Evolutionary conservation across 2,888 invertebrate species (phyloP).

Genomic region (Allygus modestus): DNA sequence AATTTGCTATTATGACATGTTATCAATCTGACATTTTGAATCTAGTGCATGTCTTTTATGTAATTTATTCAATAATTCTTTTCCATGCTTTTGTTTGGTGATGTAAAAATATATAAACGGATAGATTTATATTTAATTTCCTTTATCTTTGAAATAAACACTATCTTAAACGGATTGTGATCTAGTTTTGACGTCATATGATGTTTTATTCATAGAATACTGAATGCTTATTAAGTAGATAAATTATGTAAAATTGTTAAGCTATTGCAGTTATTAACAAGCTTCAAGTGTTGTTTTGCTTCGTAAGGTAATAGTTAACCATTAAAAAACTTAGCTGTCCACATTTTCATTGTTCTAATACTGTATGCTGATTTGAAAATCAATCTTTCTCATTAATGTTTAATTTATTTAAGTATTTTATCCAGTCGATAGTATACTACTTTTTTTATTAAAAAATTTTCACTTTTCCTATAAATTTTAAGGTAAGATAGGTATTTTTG

Average conservation of each 20-base stretch:
- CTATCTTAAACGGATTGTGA: background rate
- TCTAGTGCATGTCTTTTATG: background rate
- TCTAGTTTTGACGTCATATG: background rate
- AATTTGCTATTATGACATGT: background rate
- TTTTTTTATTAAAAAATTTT: too few relatives aligned
- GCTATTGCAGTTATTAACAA: background rate
- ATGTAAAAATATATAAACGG: background rate
- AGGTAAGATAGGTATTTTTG: too few relatives aligned
- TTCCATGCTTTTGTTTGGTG: background rate
- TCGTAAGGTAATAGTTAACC: too few relatives aligned
- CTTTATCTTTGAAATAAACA: background rate
- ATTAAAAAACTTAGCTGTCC: too few relatives aligned
- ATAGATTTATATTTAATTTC: background rate
- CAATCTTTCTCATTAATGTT: too few relatives aligned
- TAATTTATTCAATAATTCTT: background rate
- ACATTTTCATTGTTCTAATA: too few relatives aligned
- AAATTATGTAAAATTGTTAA: background rate
- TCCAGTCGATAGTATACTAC: too few relatives aligned
- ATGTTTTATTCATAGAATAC: background rate
- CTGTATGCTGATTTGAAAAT: too few relatives aligned
- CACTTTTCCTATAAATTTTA: too few relatives aligned
- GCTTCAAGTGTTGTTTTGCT: background rate
- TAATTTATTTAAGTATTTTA: too few relatives aligned
- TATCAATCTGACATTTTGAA: background rate
- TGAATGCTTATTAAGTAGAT: background rate